A percentile compares a stretch with the other conserved stretches of the same genome.
These are phyloP conservation scores for Turritopsis dohrnii DNA, from an alignment of 30 jellyfish, hydroid and myxozoan species.

Conservation along the genomic window DNA sequence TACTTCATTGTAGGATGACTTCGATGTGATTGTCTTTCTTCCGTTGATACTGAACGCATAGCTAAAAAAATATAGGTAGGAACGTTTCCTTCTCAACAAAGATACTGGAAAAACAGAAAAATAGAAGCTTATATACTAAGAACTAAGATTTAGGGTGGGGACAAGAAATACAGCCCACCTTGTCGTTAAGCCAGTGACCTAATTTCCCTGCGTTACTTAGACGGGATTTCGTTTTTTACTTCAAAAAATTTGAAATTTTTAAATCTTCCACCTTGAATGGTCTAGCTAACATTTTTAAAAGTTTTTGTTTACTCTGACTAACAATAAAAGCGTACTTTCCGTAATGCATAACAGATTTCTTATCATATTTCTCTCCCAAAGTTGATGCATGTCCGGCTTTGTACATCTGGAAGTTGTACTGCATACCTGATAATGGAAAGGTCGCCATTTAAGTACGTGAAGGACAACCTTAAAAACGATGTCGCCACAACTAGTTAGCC, in stretches of 20 bases:
- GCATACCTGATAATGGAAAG: conserved; percentile 39
- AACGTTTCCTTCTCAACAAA: too few species aligned
- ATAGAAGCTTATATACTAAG: neutral
- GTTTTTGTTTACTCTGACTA: neutral
- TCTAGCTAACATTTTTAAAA: too few species aligned
- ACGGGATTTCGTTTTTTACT: too few species aligned
- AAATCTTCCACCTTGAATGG: too few species aligned
- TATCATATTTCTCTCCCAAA: conserved; percentile 69
- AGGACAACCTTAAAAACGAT: too few species aligned
- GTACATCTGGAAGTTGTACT: conserved; percentile 77
- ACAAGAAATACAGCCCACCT: neutral
- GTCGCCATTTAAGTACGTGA: neutral
- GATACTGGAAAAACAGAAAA: too few species aligned
- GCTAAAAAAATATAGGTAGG: conserved; percentile 18
- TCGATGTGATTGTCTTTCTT: conserved; percentile 63
- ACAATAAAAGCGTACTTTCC: conserved; percentile 57
- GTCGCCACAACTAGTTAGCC: too few species aligned
- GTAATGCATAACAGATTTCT: conserved; percentile 80
- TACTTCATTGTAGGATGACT: conserved; percentile 39
- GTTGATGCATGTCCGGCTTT: conserved; percentile 85
- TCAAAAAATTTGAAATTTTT: too few species aligned
- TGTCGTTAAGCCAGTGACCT: too few species aligned
- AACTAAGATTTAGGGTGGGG: neutral
- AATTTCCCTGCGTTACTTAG: too few species aligned
- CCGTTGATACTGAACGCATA: conserved; percentile 87